Base-by-base conservation (phyloP, 2,888 invertebrate genomes). In the Saturnia pavonia region DNA sequence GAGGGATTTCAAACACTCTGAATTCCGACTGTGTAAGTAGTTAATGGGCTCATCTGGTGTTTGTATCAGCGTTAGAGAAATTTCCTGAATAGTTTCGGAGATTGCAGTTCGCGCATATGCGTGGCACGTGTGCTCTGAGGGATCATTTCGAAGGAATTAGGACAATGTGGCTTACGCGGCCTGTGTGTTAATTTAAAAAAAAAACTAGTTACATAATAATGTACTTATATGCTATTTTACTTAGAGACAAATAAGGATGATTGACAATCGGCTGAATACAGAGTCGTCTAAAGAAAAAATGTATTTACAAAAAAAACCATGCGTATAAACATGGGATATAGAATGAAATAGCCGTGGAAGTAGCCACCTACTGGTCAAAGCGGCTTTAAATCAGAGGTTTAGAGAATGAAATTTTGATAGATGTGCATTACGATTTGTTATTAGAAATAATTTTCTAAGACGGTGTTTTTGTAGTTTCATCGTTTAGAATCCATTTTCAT, bases 11-110 rank as follows among this genome's bases (percentile, higher is more conserved):
- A 60, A 60, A 25, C 57, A 19, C 25, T 60, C 57, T 25, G 57
- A 27, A 60, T 27, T 27, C 4, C 57, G 57, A 27, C 25, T 19
- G 54, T 54, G 22, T 22, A 54, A 11, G 22, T 54, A 54, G 22
- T 54, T 54, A 22, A 54, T 14, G 27, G 19, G 27, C 57, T 27
- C 57, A 60, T 60, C 57, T 60, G 57, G 57, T 60, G 14, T 60
- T 14, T 27, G 27, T 60, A 60, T 60, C 57, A 25, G 27, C 57
- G 57, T 60, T 60, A 19, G 16, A 27, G 57, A 60, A 60, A 60
- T 60, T 60, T 27, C 25, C 27, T 27, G 57, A 60, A 60, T 60
- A 60, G 57, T 60, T 60, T 27, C 25, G 57, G 34, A 27, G 57
- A 60, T 60, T 60, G 27, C 27, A 12, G 14, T 14, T 0, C 57